Conservation (phyloP, 2,797 vertebrate genomes). For the Odontamblyopus lacepedii region DNA sequence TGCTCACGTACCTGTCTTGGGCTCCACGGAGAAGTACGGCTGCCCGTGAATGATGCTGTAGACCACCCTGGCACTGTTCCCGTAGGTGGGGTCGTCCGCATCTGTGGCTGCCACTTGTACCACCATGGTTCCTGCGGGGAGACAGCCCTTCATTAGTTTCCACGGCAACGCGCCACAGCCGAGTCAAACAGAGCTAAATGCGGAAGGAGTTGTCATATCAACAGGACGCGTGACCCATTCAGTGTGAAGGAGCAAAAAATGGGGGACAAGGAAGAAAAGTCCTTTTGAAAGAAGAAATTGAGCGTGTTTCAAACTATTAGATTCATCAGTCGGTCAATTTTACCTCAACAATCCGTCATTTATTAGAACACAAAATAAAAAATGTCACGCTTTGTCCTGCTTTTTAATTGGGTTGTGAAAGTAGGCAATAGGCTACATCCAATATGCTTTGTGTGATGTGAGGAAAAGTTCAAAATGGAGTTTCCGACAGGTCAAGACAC, state of each 20-base stretch:
- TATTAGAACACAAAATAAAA: not conserved
- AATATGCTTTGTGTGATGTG: not conserved
- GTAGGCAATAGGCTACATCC: not conserved
- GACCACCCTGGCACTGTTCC: conserved; percentile 93
- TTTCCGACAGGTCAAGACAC: not conserved
- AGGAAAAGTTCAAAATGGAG: not conserved
- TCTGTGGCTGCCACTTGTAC: conserved; percentile 96
- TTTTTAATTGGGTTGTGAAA: conserved; percentile 1
- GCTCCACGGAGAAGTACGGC: conserved; percentile 97
- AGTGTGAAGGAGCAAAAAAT: conserved; percentile 26
- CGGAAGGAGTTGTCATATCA: conserved; percentile 50
- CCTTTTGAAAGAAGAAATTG: conserved; percentile 39
- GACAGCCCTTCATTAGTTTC: conserved; percentile 63
- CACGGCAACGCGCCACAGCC: conserved; percentile 51
- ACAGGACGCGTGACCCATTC: conserved; percentile 48
- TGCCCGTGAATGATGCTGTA: conserved; percentile 97
- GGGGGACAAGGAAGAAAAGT: conserved; percentile 20
- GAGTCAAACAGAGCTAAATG: conserved; percentile 59
- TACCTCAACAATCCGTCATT: not conserved
- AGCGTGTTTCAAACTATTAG: not conserved
- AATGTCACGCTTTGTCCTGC: not conserved
- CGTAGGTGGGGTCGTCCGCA: conserved; percentile 94
- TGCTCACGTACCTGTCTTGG: conserved; percentile 87
- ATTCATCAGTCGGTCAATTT: not conserved
- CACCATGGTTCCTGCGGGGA: conserved; percentile 88